These are phyloP conservation scores for Pseudachorutes palmiensis DNA, from an alignment of 1,140 invertebrate species.

Conservation along the genomic window DNA sequence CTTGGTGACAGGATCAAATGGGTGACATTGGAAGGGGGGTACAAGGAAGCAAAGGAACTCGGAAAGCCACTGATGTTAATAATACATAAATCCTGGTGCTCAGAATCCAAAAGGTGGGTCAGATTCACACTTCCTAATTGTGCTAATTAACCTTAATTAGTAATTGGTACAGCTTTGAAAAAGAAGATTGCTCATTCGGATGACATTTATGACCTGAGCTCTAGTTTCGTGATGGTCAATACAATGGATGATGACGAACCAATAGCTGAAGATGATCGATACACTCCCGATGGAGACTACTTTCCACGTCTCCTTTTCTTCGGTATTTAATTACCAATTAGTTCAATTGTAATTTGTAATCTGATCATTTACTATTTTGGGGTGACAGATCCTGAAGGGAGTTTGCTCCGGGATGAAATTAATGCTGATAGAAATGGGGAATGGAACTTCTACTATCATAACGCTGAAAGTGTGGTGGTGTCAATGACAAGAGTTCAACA, in stretches of 20 bases:
- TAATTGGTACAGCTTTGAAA: background rate
- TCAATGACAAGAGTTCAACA: slow-evolving; percentile 42
- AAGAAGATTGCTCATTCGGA: slow-evolving; percentile 49
- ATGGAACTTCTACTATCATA: slow-evolving; percentile 54
- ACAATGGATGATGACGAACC: slow-evolving; percentile 52
- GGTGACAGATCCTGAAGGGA: slow-evolving; percentile 47
- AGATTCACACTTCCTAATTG: too few species aligned
- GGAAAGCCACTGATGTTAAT: slow-evolving; percentile 53
- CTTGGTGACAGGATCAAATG: slow-evolving; percentile 41
- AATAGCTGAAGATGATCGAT: slow-evolving; percentile 46
- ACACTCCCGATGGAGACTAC: slow-evolving; percentile 52
- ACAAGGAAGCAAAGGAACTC: slow-evolving; percentile 43
- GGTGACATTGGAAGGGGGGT: slow-evolving; percentile 47
- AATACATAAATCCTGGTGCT: slow-evolving; percentile 57
- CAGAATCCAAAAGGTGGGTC: slow-evolving; percentile 54
- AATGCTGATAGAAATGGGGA: slow-evolving; percentile 51
- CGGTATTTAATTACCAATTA: slow-evolving; percentile 35
- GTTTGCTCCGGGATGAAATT: slow-evolving; percentile 47
- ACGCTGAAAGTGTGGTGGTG: slow-evolving; percentile 47
- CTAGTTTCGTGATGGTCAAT: slow-evolving; percentile 55
- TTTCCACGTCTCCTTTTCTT: slow-evolving; percentile 52
- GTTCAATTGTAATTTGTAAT: background rate
- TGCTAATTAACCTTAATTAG: too few species aligned
- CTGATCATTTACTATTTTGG: too few species aligned
- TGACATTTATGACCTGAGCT: slow-evolving; percentile 50